Evolutionary conservation across 2,888 invertebrate genomes (phyloP), one percentile per base, ranked within the genome.

Genomic region (Adela reaumurella): DNA sequence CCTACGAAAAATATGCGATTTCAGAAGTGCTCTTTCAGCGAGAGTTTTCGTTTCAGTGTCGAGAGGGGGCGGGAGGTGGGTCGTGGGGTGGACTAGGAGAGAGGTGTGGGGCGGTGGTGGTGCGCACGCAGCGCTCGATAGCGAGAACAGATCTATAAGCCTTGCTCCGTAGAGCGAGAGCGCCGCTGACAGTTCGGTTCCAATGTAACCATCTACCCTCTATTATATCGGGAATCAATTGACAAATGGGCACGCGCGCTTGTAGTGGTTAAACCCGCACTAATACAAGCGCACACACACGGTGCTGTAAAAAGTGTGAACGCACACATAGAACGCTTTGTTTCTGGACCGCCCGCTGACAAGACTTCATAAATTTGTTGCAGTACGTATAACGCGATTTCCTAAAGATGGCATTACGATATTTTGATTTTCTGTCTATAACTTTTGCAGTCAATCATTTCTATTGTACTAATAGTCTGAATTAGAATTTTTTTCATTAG

Each of bases 191-290:
- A 72, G 69, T 63, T 64, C 64, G 65, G 65, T 35, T 67, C 67
- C 68, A 64, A 67, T 70, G 70, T 73, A 67, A 70, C 73, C 62
- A 65, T 67, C 72, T 74, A 72, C 73, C 71, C 72, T 72, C 72
- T 73, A 74, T 76, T 76, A 74, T 74, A 77, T 74, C 67, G 71
- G 64, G 73, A 76, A 76, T 77, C 76, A 76, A 76, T 77, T 74
- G 77, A 70, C 72, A 73, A 74, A 74, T 74, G 68, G 66, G 63
- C 59, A 65, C 62, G 55, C 58, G 62, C 57, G 59, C 56, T 56
- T 57, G 59, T 56, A 58, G 49, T 35, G 2, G 46, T 41, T 20
- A 29, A 35, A 14, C 17, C 24, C 24, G 17, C 19, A 49, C 53
- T 47, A 54, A 45, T 51, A 49, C 58, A 55, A 56, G 55, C 58